phyloP scores from a whole-genome alignment of 2,797 vertebrate genomes.

The Spheniscus humboldti region DNA sequence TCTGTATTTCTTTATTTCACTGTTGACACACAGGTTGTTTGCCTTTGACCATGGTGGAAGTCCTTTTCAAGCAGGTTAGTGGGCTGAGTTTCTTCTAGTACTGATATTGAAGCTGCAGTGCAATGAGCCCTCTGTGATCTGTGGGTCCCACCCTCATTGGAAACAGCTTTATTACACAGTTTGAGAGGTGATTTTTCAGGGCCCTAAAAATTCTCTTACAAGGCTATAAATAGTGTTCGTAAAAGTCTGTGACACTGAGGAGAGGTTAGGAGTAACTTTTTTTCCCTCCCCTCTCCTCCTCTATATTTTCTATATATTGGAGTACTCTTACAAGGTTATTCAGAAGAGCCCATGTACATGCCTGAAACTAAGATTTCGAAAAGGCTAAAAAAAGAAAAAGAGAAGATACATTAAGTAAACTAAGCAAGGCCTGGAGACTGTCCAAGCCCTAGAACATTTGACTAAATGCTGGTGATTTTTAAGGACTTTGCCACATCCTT shows the following conservation, averaged over 20 bases:
- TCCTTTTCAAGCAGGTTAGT: not conserved
- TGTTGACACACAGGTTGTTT: not conserved
- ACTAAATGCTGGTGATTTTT: not conserved
- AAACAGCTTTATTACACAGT: not conserved
- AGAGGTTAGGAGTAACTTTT: not conserved
- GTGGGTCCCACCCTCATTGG: not conserved
- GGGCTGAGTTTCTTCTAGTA: not conserved
- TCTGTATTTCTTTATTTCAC: not conserved
- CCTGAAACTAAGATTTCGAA: not conserved
- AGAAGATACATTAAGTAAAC: not conserved
- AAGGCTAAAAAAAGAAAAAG: not conserved
- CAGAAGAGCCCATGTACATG: not conserved
- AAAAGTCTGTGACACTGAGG: not conserved
- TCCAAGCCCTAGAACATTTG: not conserved
- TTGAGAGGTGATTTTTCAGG: not conserved
- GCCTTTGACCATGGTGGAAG: not conserved
- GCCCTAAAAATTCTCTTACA: not conserved
- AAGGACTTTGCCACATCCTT: not conserved
- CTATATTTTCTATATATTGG: not conserved
- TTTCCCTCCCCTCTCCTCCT: not conserved
- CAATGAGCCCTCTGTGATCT: not conserved
- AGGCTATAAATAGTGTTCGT: not conserved
- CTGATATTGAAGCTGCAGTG: not conserved
- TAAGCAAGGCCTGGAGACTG: not conserved
- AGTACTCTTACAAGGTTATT: not conserved